Evolutionary conservation across 2,113 vertebrate species (phyloP).

Genomic region (Vombatus ursinus): DNA sequence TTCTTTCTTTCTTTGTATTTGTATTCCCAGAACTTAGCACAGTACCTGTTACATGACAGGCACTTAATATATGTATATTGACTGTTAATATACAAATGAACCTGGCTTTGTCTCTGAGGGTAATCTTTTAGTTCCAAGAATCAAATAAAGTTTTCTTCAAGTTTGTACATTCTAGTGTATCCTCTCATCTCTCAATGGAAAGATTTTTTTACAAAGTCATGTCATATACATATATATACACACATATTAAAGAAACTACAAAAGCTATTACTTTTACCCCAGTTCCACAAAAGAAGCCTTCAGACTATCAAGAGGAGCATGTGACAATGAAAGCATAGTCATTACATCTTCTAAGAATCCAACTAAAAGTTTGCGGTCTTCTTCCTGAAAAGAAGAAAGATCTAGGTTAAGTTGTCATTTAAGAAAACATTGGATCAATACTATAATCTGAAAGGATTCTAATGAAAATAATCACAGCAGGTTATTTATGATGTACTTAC

Average conservation of each 20-base stretch:
- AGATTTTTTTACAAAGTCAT: constrained; percentile 18
- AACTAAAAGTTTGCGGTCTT: constrained; percentile 96
- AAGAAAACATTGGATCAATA: not conserved
- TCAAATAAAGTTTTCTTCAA: constrained; percentile 13
- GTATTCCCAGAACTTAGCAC: not conserved
- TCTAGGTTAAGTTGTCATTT: not conserved
- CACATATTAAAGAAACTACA: not conserved
- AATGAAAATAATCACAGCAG: not conserved
- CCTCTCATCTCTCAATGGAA: constrained; percentile 40
- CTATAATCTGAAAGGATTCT: not conserved
- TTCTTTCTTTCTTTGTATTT: not conserved
- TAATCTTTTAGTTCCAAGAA: constrained; percentile 40
- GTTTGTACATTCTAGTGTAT: constrained; percentile 29
- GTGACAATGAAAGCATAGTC: constrained; percentile 96
- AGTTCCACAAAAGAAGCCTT: constrained; percentile 99
- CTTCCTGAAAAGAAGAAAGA: constrained; percentile 87
- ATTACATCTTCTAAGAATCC: constrained; percentile 99
- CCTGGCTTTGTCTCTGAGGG: constrained; percentile 2
- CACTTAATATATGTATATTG: not conserved
- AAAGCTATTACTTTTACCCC: constrained; percentile 85
- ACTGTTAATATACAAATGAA: not conserved
- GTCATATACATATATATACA: not conserved
- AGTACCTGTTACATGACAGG: not conserved
- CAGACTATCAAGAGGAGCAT: constrained; percentile 96
- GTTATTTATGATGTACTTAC: not conserved